A percentile compares a stretch with the other conserved stretches of the same genome.
These are phyloP conservation scores for Rafetus swinhoei DNA, from an alignment of 2,113 vertebrate species.

Conservation along the genomic window DNA sequence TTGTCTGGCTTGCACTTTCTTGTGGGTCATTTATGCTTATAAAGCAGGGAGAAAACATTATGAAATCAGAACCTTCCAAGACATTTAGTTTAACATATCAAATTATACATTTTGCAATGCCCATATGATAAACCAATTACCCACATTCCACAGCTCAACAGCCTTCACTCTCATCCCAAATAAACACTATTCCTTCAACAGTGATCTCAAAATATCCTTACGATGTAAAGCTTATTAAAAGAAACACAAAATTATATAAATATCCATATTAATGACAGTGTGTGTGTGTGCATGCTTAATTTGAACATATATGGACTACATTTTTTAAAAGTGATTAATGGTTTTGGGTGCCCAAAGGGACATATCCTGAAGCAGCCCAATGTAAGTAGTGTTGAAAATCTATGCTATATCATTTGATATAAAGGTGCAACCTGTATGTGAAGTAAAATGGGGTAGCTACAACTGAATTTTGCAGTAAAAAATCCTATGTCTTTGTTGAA, in stretches of 20 bases:
- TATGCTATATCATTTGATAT: neutral
- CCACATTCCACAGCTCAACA: neutral
- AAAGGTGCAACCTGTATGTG: neutral
- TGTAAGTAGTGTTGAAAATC: neutral
- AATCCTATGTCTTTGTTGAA: neutral
- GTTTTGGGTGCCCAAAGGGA: constrained; percentile 44
- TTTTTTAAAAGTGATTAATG: constrained; percentile 17
- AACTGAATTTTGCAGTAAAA: neutral
- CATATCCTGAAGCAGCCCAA: constrained; percentile 30
- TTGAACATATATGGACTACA: neutral
- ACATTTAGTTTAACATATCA: constrained; percentile 11
- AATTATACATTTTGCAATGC: neutral
- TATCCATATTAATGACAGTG: neutral
- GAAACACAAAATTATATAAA: neutral
- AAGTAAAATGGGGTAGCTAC: neutral
- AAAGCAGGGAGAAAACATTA: neutral
- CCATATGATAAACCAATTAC: constrained; percentile 6
- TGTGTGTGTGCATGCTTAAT: neutral
- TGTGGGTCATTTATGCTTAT: neutral
- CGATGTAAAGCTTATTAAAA: neutral
- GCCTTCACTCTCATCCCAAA: neutral
- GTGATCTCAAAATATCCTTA: constrained; percentile 27
- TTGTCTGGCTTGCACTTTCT: neutral
- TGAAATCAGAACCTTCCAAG: neutral
- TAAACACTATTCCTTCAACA: neutral